phyloP scores from a whole-genome alignment of 2,797 vertebrate species.

The Liparis tanakae region DNA sequence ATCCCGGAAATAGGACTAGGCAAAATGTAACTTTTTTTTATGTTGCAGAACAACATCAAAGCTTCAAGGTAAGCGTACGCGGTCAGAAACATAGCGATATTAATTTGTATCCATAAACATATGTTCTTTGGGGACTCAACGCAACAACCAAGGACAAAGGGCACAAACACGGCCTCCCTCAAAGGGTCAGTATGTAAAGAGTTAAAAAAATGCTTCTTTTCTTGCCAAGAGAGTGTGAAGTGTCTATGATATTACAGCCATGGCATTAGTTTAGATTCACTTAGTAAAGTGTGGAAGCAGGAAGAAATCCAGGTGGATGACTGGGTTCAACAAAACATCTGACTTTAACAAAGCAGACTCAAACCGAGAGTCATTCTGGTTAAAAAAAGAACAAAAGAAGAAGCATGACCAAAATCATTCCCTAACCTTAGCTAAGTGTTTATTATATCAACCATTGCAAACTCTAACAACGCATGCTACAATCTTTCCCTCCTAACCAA shows the following conservation, averaged over 20 bases:
- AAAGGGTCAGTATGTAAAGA: neutral
- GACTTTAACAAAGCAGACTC: neutral
- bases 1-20: neutral
- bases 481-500: neutral
- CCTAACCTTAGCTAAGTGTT: neutral
- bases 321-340: constrained; percentile 1
- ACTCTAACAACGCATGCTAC: neutral
- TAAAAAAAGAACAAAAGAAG: too few relatives aligned
- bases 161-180: neutral
- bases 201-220: neutral
- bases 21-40: neutral
- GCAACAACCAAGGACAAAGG: neutral
- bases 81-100: neutral
- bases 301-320: neutral
- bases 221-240: neutral
- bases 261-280: too few relatives aligned
- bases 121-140: neutral
- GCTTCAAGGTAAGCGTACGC: neutral
- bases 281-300: neutral
- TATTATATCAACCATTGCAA: constrained; percentile 8
- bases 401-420: neutral
- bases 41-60: neutral
- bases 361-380: neutral
- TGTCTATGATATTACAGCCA: neutral
- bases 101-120: neutral